Conservation (phyloP, 2,797 vertebrate genomes). For the Myotis pilosus region DNA sequence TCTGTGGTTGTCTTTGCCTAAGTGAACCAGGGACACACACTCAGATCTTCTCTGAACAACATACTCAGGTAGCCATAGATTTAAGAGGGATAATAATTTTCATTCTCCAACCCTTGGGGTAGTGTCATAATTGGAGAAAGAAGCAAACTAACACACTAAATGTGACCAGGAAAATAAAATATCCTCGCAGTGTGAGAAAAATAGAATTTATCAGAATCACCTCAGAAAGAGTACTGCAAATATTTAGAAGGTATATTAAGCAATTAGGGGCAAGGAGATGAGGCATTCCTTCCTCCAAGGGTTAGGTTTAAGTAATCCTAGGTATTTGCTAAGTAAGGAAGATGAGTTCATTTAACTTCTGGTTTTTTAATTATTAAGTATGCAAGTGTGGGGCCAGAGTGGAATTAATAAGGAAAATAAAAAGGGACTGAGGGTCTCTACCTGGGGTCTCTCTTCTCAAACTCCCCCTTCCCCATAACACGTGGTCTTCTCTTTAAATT, state of each 20-base stretch:
- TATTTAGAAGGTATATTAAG: neutral
- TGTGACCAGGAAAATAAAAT: neutral
- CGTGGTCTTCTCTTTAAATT: neutral
- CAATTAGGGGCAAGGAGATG: neutral
- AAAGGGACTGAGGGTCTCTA: neutral
- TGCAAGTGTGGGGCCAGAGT: neutral
- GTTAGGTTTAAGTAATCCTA: neutral
- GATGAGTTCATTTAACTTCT: neutral
- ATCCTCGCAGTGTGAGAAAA: neutral
- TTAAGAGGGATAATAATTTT: neutral
- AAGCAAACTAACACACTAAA: neutral
- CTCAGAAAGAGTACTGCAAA: neutral
- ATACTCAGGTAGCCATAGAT: neutral
- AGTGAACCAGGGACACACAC: neutral
- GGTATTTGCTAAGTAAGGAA: neutral
- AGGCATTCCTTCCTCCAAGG: neutral
- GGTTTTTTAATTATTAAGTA: neutral
- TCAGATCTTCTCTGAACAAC: neutral
- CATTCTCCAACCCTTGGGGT: neutral
- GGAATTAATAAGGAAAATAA: neutral
- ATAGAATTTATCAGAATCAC: neutral
- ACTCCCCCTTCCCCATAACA: neutral
- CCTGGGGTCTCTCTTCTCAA: neutral
- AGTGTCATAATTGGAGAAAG: neutral
- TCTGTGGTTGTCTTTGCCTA: neutral